phyloP scores from a whole-genome alignment of 2,888 invertebrate species.

The Drosophila fungiperda region DNA sequence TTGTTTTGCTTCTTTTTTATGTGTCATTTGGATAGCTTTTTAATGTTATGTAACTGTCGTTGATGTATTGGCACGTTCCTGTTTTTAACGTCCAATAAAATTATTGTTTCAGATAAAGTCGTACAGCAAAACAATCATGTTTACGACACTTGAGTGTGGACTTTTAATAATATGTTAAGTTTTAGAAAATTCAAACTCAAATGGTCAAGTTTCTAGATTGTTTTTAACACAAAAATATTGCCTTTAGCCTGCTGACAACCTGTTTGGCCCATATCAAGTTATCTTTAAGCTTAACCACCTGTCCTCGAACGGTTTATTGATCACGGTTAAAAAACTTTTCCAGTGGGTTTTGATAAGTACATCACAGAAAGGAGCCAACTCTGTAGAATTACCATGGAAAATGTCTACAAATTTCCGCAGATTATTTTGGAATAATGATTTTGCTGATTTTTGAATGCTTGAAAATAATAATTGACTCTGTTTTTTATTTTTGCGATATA shows the following conservation, averaged over 20 bases:
- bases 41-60: conserved; percentile 66
- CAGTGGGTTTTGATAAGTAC: neutral
- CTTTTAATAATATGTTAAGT: conserved; percentile 21
- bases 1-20: conserved; percentile 49
- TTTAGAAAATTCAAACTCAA: conserved; percentile 3
- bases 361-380: neutral
- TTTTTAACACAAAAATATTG: neutral
- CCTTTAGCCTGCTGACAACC: neutral
- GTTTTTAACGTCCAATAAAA: conserved; percentile 77
- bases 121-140: conserved; percentile 33
- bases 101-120: conserved; percentile 67
- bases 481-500: neutral
- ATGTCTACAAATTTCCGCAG: neutral
- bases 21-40: conserved; percentile 67
- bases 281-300: conserved; percentile 11
- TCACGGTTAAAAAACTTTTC: conserved; percentile 4
- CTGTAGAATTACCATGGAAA: neutral
- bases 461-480: neutral
- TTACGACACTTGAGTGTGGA: neutral
- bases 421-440: neutral
- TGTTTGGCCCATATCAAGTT: conserved; percentile 17
- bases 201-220: neutral
- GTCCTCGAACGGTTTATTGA: conserved; percentile 9
- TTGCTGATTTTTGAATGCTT: neutral
- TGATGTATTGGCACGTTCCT: conserved; percentile 68